A percentile compares a stretch with the other conserved stretches of the same genome.
These are phyloP conservation scores for Pachypeltis micranthus DNA, from an alignment of 1,140 invertebrate species.

Conservation along the genomic window DNA sequence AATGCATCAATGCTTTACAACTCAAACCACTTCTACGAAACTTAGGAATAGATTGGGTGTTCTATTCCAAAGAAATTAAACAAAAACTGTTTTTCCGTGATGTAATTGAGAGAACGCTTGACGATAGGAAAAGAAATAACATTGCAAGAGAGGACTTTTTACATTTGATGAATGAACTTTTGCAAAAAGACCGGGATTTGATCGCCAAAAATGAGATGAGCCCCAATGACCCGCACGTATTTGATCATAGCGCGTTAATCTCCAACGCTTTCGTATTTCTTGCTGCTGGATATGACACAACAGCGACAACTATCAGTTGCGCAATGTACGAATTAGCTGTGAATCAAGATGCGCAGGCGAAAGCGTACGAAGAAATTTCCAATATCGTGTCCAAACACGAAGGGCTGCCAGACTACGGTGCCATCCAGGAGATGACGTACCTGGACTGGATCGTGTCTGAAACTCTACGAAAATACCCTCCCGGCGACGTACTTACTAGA, in stretches of 20 bases:
- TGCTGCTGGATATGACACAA: constrained; percentile 46
- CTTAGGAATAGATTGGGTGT: too few species aligned
- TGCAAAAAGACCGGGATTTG: constrained; percentile 28
- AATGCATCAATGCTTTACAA: background rate
- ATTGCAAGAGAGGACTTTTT: constrained; percentile 40
- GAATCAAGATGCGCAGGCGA: constrained; percentile 44
- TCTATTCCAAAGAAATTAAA: background rate
- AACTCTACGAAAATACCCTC: constrained; percentile 28
- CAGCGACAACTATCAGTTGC: constrained; percentile 38
- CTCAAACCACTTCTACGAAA: too few species aligned
- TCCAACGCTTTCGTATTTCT: constrained; percentile 38
- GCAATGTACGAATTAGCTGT: constrained; percentile 38
- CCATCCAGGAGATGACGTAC: constrained; percentile 46
- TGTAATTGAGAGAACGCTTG: constrained; percentile 35
- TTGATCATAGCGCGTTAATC: constrained; percentile 18
- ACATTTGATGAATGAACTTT: constrained; percentile 38
- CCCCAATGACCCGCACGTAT: background rate
- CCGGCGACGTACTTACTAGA: constrained; percentile 34
- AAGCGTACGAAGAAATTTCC: constrained; percentile 43
- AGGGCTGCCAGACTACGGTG: constrained; percentile 44
- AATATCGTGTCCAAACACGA: constrained; percentile 32
- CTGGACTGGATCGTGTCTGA: constrained; percentile 35
- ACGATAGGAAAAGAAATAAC: constrained; percentile 36
- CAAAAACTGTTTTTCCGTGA: constrained; percentile 34
- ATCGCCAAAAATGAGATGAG: background rate